These are phyloP conservation scores for Hemitrygon akajei DNA, from an alignment of 2,797 vertebrate species.

Conservation along the genomic window DNA sequence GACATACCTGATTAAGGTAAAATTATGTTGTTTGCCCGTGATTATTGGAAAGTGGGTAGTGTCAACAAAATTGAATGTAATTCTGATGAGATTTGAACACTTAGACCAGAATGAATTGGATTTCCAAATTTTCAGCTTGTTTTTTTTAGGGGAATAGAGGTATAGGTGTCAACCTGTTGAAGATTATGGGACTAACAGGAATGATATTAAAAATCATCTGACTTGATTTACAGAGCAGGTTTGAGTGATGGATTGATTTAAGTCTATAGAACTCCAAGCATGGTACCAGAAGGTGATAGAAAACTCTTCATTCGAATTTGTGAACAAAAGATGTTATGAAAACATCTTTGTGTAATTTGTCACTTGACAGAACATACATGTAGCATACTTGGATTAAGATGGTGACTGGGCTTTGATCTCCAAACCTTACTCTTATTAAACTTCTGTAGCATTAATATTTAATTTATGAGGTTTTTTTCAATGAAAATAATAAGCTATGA, in stretches of 20 bases:
- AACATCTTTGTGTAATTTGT: neutral
- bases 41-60: neutral
- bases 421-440: neutral
- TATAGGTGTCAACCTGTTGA: neutral
- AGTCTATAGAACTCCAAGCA: neutral
- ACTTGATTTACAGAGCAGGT: neutral
- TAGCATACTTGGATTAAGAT: neutral
- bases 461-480: no score
- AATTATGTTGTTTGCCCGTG: neutral
- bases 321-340: neutral
- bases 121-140: neutral
- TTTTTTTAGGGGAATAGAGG: neutral
- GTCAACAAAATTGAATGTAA: neutral
- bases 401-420: neutral
- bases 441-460: no score
- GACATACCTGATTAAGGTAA: neutral
- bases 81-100: neutral
- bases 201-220: neutral
- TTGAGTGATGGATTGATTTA: neutral
- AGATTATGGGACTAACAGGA: neutral
- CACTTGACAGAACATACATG: neutral
- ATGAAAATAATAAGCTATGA: no score
- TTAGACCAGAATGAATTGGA: no score
- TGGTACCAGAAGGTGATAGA: neutral
- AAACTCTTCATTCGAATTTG: neutral